Conservation (phyloP, 37 sponge, comb jelly and placozoan genomes). For the Mnemiopsis leidyi region DNA sequence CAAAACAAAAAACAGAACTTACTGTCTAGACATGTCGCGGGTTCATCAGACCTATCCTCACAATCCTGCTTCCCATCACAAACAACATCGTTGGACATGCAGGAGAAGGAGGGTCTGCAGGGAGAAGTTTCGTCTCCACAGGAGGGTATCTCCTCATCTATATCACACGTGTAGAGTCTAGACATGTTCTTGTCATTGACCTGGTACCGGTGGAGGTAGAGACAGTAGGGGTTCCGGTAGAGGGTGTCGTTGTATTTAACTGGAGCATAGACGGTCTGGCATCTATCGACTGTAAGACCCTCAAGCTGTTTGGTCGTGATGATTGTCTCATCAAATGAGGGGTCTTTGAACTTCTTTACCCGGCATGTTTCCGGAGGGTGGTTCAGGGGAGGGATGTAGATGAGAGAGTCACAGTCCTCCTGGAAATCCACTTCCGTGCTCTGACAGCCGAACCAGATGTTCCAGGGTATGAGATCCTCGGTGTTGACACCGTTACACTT, state of each 20-base stretch:
- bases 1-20: not conserved
- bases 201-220: constrained; percentile 20
- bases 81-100: not conserved
- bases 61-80: constrained; percentile 22
- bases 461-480: constrained; percentile 22
- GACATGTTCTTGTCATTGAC: not conserved
- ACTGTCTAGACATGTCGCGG: not conserved
- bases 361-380: constrained; percentile 9
- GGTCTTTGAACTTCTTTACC: constrained; percentile 27
- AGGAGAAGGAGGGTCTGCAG: constrained; percentile 21
- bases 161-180: constrained; percentile 50
- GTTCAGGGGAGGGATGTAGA: not conserved
- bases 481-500: not conserved
- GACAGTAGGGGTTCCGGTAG: constrained; percentile 62
- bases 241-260: constrained; percentile 17
- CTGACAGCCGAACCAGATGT: constrained; percentile 2
- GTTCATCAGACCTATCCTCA: constrained; percentile 31
- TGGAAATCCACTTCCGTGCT: not conserved
- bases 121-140: constrained; percentile 5
- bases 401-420: not conserved
- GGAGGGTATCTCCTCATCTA: no score
- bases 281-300: not conserved
- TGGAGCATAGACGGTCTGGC: constrained; percentile 1
- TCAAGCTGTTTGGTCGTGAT: not conserved
- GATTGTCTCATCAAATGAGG: not conserved